Evolutionary conservation across 2,888 invertebrate species (phyloP).

Genomic region (Nebria salina): DNA sequence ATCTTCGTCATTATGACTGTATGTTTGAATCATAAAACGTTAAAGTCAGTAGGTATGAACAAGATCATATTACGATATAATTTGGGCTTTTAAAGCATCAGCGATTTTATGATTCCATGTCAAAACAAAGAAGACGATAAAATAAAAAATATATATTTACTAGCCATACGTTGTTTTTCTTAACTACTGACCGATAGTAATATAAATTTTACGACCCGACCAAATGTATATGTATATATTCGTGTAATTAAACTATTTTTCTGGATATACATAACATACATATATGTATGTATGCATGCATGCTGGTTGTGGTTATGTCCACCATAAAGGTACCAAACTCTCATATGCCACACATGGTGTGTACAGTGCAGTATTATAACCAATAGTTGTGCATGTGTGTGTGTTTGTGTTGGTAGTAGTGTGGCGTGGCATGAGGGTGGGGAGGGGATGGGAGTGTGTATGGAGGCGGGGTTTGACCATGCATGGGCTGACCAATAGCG

Average conservation of each 20-base stretch:
- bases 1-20: too few relatives aligned
- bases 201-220: not conserved
- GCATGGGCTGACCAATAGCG: constrained; percentile 24
- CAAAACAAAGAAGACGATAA: not conserved
- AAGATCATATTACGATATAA: not conserved
- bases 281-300: not conserved
- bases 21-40: not conserved
- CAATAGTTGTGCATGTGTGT: not conserved
- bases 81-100: not conserved
- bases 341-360: constrained; percentile 59
- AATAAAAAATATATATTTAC: constrained; percentile 2
- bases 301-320: constrained; percentile 27
- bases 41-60: not conserved
- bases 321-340: constrained; percentile 52
- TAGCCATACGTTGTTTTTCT: not conserved
- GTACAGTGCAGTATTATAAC: constrained; percentile 22
- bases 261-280: not conserved
- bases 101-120: constrained; percentile 7
- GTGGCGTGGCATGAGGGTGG: not conserved
- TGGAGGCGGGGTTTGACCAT: constrained; percentile 23
- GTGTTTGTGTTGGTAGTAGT: constrained; percentile 21
- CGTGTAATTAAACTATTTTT: not conserved
- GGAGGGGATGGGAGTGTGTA: constrained; percentile 7
- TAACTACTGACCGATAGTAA: not conserved
- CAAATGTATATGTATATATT: not conserved